Evolutionary conservation across 2,888 invertebrate species (phyloP), one percentile per base, ranked within the genome.

Genomic region (Chrysomela aeneicollis): DNA sequence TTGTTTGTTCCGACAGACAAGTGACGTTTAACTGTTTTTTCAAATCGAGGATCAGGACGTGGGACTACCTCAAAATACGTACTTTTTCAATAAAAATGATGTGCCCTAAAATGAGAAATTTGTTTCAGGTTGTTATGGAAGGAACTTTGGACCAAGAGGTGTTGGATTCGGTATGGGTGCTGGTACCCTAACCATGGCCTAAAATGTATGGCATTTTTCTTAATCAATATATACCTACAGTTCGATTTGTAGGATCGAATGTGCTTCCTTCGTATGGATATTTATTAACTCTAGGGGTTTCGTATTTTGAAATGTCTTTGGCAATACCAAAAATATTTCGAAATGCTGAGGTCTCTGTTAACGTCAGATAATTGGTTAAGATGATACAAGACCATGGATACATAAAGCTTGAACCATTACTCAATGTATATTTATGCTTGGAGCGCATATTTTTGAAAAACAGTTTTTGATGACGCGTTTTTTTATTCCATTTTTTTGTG

Each of bases 91-190:
- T n/a, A n/a, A n/a, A n/a, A n/a, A n/a, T n/a, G n/a, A n/a, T n/a
- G 3, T 22, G 26, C 6, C 3, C 3, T 26, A 6, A 26, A 26
- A 19, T 22, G 4, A 32, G n/a, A n/a, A 60, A 10, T 62, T 54
- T 47, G 32, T 69, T 66, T n/a, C 55, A 71, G 71, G 93, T 73
- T 95, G 95, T 84, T 95, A 95, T 83, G 92, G 91, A 74, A 89
- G 92, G 78, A 91, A 92, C 83, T 95, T 87, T 80, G 95, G 95
- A 61, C 94, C 94, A 42, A 93, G 91, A 81, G 95, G 95, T 74
- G 93, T 94, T 77, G 95, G 95, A 71, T 95, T 90, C 80, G 95
- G 95, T 74, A 87, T 95, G 86, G 95, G 95, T 77, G 95, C 95
- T 82, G 95, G 95, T 82, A 90, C 92, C 80, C 87, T 94, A 76